Evolutionary conservation across 2,888 invertebrate genomes (phyloP), one percentile per base, ranked within the genome.

Genomic region (Ormyrus pomaceus): DNA sequence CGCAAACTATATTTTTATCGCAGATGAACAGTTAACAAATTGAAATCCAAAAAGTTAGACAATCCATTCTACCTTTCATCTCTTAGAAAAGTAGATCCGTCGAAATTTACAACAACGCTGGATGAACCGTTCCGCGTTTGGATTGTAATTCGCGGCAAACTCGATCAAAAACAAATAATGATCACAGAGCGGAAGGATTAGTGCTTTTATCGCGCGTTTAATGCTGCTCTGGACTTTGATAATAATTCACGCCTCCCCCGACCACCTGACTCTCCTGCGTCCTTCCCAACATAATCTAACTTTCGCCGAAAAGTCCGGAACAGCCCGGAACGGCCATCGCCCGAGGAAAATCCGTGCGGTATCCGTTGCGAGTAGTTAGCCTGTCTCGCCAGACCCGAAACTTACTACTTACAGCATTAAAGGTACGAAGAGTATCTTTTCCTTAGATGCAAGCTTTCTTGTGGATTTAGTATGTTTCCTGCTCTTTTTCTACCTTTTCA

Each of bases 321-420:
- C 34, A 34, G 11, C 55, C 13, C 19, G 13, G 10, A 5, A 48
- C 48, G 58, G 65, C 65, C 74, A 56, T 58, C n/a, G 58, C 65
- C 58, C 48, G 34, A 55, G 73, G 73, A 56, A 8, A 45, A n/a
- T 66, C 51, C 2, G 34, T 6, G 5, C 19, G 10, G 66, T 66
- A 66, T 53, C 45, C 53, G 59, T 7, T n/a, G 58, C 10, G 11
- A 48, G 62, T 64, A 64, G 53, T 62, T 72, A 34, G 46, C 11
- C 4, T 2, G 4, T 19, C 19, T 51, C 9, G n/a, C 34, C 34
- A 53, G 48, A 13, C 10, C 55, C 65, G 48, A 56, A 73, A 73
- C 65, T 73, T 73, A 13, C 65, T 56, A 65, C 65, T 65, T 73
- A 64, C 19, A 62, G 46, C 56, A 56, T 73, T 56, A 73, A 56